phyloP scores from a whole-genome alignment of 2,797 vertebrate species.

The Xyrichtys novacula region DNA sequence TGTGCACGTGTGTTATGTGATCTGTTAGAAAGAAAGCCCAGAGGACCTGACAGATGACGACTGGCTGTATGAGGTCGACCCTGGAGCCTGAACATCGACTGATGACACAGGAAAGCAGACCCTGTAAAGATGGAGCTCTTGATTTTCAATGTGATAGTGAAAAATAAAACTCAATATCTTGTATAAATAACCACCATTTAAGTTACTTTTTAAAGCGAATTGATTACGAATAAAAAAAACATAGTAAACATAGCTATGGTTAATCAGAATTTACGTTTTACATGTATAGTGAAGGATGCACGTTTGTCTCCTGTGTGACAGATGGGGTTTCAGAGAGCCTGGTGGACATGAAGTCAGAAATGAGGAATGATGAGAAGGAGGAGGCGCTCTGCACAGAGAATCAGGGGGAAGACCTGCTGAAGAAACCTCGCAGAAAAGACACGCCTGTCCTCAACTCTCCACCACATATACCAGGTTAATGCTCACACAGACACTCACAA shows the following conservation, averaged over 20 bases:
- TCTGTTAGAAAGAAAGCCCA: conserved; percentile 35
- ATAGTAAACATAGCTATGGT: too few species aligned
- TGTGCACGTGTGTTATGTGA: conserved; percentile 49
- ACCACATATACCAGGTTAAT: conserved; percentile 87
- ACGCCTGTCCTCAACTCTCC: conserved; percentile 87
- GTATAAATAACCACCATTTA: too few species aligned
- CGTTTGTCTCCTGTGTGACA: conserved; percentile 25
- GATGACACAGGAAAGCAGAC: conserved; percentile 40
- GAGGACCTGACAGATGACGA: conserved; percentile 55
- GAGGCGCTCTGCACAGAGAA: conserved; percentile 30
- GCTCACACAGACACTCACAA: conserved; percentile 10
- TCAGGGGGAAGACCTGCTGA: conserved; percentile 82
- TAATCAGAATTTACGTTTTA: too few species aligned
- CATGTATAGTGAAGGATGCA: not conserved
- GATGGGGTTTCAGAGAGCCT: conserved; percentile 29
- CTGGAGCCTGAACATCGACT: conserved; percentile 54
- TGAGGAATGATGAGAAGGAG: conserved; percentile 18
- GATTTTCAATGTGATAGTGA: too few species aligned
- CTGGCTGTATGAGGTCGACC: conserved; percentile 52
- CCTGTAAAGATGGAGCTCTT: conserved; percentile 29
- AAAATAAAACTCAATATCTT: too few species aligned
- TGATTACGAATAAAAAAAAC: too few species aligned
- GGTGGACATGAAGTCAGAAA: conserved; percentile 20
- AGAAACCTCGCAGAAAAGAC: conserved; percentile 93
- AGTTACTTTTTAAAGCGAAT: too few species aligned